phyloP scores from a whole-genome alignment of 2,888 invertebrate genomes.

The Itoplectis maculator region DNA sequence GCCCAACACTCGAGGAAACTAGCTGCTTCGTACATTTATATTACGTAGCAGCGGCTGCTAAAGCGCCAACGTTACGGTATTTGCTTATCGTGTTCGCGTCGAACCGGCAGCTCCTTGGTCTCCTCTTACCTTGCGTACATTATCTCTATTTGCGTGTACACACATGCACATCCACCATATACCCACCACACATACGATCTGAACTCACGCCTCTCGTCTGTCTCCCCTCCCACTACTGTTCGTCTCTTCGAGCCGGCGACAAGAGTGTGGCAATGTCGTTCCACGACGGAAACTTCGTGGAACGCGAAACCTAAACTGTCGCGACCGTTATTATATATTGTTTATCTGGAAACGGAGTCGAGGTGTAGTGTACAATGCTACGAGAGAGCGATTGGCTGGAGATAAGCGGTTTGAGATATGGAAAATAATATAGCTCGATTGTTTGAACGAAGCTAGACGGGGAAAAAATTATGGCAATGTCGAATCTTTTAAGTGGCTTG shows the following conservation, averaged over 20 bases:
- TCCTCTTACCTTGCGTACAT: slow-evolving; percentile 47
- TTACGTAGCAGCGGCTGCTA: slow-evolving; percentile 23
- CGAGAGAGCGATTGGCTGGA: not conserved
- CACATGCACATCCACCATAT: not conserved
- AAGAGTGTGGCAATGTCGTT: not conserved
- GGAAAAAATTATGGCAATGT: not conserved
- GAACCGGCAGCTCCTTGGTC: slow-evolving; percentile 28
- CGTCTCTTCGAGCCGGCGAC: slow-evolving; percentile 25
- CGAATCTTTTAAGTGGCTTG: not conserved
- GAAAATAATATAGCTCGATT: not conserved
- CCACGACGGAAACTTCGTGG: slow-evolving; percentile 18
- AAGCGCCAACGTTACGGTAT: slow-evolving; percentile 32
- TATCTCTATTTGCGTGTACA: not conserved
- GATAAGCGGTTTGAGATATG: not conserved
- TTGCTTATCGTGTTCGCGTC: slow-evolving; percentile 50
- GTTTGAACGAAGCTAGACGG: not conserved
- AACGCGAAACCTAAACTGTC: slow-evolving; percentile 44
- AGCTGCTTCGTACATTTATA: slow-evolving; percentile 16
- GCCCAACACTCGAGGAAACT: slow-evolving; percentile 25
- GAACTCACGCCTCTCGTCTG: not conserved
- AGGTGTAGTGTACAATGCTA: not conserved
- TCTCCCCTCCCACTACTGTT: slow-evolving; percentile 21
- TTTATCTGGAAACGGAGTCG: slow-evolving; percentile 36
- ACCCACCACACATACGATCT: not conserved
- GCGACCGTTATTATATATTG: slow-evolving; percentile 36